Conservation (phyloP, 37 sponge, comb jelly and placozoan genomes). For the Halisarca cf. caerulea region DNA sequence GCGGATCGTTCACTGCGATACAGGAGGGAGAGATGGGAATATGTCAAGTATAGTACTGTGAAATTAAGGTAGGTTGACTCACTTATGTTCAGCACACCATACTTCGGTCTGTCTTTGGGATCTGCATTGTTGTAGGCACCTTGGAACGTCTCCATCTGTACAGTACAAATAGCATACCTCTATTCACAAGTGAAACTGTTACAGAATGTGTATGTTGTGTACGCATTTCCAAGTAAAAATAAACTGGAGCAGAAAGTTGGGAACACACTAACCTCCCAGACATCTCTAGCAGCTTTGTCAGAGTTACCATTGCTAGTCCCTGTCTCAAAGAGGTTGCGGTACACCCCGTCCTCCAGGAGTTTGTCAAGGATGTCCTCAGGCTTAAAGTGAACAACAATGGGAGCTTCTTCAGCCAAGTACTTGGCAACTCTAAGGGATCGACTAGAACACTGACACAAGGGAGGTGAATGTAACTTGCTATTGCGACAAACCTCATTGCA, state of each 20-base stretch:
- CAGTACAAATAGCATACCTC: not conserved
- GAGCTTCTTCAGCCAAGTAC: constrained; percentile 6
- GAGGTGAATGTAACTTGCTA: too few species aligned
- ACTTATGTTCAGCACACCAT: constrained; percentile 8
- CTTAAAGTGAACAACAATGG: constrained; percentile 8
- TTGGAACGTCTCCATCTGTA: not conserved
- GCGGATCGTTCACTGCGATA: not conserved
- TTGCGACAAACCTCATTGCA: too few species aligned
- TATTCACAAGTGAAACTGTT: too few species aligned
- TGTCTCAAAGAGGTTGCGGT: constrained; percentile 18
- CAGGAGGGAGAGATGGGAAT: too few species aligned
- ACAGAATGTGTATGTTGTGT: too few species aligned
- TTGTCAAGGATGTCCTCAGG: not conserved
- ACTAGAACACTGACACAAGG: too few species aligned
- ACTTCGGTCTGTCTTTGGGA: not conserved
- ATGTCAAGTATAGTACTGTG: too few species aligned
- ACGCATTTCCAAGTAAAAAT: too few species aligned
- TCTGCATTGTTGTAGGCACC: constrained; percentile 1
- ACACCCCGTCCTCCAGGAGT: not conserved
- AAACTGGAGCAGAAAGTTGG: too few species aligned
- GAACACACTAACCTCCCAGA: constrained; percentile 10
- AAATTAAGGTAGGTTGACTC: too few species aligned
- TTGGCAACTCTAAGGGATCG: not conserved
- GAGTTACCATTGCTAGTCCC: not conserved
- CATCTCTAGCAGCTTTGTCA: not conserved